Conservation (phyloP, 2,888 invertebrate species). For the Apamea crenata region DNA sequence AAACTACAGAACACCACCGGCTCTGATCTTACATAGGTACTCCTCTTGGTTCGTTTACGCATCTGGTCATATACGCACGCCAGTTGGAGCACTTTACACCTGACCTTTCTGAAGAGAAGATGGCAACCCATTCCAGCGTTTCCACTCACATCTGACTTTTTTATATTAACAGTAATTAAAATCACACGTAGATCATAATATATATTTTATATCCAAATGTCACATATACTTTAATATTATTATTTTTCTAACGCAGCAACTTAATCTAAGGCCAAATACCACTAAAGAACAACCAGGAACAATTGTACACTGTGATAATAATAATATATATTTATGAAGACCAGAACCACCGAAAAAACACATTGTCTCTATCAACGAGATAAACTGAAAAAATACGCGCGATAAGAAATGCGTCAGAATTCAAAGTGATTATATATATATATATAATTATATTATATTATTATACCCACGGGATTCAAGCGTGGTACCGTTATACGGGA, state of each 20-base stretch:
- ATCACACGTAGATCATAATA: neutral
- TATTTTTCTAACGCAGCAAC: neutral
- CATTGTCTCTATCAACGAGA: constrained; percentile 23
- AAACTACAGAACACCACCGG: neutral
- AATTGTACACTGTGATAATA: neutral
- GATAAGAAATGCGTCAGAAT: constrained; percentile 70
- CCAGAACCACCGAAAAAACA: constrained; percentile 17
- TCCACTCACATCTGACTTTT: neutral
- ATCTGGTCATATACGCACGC: neutral
- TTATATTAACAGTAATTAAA: neutral
- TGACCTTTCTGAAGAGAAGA: neutral
- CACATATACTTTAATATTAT: neutral
- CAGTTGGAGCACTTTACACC: neutral
- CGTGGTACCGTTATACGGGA: constrained; percentile 75
- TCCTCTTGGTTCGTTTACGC: neutral
- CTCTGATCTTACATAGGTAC: neutral
- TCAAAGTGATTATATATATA: too few species aligned
- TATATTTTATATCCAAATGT: neutral
- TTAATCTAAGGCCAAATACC: too few species aligned
- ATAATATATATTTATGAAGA: constrained; percentile 37
- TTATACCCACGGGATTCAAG: constrained; percentile 72
- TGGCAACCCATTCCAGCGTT: neutral
- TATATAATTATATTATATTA: too few species aligned
- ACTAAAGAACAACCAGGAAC: constrained; percentile 6
- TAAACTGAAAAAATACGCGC: constrained; percentile 58